These are phyloP conservation scores for Eulemur rufifrons DNA, from an alignment of 2,113 vertebrate genomes.

Conservation along the genomic window DNA sequence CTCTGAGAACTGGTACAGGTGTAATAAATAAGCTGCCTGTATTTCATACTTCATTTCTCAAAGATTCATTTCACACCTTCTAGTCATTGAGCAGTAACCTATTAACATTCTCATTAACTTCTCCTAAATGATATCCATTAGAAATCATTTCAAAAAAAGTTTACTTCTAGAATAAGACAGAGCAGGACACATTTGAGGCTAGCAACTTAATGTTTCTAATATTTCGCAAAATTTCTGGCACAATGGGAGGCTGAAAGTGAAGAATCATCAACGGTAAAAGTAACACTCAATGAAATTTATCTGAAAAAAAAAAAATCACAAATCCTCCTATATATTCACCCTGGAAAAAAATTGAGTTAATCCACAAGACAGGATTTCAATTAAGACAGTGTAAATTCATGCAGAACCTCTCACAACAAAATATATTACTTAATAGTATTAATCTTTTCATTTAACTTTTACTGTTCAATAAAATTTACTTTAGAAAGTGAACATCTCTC, in stretches of 20 bases:
- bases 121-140: background rate
- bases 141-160: slow-evolving; percentile 16
- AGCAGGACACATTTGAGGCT: background rate
- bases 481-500: background rate
- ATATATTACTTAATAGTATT: background rate
- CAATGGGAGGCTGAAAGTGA: background rate
- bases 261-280: background rate
- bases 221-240: slow-evolving; percentile 30
- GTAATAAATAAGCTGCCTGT: background rate
- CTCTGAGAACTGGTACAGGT: background rate
- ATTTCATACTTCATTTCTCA: slow-evolving; percentile 6
- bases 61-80: background rate
- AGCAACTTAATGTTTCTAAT: background rate
- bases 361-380: background rate
- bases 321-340: background rate
- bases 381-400: slow-evolving; percentile 6
- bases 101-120: background rate
- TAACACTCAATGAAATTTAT: background rate
- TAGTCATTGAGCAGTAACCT: background rate
- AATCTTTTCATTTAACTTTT: background rate
- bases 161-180: slow-evolving; percentile 24
- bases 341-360: background rate
- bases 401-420: background rate
- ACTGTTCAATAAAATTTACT: slow-evolving; percentile 20
- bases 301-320: background rate